phyloP scores from a whole-genome alignment of 2,797 vertebrate genomes.

The Uromys caudimaculatus region DNA sequence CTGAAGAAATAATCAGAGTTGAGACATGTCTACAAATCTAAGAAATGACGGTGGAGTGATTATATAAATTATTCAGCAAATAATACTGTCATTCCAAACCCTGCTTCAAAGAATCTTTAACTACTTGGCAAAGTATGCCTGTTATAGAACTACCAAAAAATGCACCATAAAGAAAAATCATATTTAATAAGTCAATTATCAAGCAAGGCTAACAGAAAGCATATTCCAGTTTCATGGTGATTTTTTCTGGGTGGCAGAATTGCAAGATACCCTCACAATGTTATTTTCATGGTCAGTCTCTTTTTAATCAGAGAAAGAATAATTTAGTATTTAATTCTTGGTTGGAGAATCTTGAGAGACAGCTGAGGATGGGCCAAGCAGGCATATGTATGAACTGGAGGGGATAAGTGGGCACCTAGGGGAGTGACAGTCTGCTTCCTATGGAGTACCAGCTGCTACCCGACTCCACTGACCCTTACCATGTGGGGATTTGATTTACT shows the following conservation, averaged over 20 bases:
- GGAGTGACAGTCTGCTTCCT: neutral
- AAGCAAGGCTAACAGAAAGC: neutral
- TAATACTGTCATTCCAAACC: neutral
- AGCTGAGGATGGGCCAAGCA: neutral
- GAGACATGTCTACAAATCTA: neutral
- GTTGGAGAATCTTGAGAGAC: neutral
- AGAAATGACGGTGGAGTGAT: neutral
- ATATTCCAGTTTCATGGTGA: neutral
- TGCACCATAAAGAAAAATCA: neutral
- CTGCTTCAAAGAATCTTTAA: neutral
- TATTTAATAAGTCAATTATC: neutral
- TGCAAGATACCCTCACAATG: neutral
- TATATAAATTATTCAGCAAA: conserved; percentile 22
- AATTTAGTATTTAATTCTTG: neutral
- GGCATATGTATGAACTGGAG: neutral
- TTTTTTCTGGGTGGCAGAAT: conserved; percentile 32
- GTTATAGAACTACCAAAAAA: neutral
- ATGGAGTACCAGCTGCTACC: neutral
- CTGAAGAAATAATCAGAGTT: conserved; percentile 3
- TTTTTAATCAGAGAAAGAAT: conserved; percentile 36
- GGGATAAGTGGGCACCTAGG: neutral
- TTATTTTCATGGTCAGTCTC: conserved; percentile 27
- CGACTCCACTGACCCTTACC: rapidly evolving
- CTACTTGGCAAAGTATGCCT: neutral
- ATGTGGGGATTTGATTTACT: neutral